Base-by-base conservation (phyloP, 2,113 vertebrate species). In the Rattus rattus region DNA sequence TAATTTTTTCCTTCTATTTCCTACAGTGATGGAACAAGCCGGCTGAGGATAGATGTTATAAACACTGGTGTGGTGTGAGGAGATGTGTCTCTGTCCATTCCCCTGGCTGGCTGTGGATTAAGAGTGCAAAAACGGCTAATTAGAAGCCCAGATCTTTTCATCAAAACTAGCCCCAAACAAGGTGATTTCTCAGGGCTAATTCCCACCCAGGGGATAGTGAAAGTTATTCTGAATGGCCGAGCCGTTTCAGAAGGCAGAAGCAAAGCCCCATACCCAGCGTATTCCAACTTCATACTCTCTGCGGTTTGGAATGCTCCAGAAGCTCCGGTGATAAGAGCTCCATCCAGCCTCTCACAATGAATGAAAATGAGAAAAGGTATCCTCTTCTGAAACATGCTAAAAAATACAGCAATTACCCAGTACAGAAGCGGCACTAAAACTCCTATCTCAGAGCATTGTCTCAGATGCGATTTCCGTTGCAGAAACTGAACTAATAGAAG, bases 401-500 rank as follows among this genome's bases (percentile, higher is more conserved):
- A 99, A 99, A 98, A 98, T 94, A 96, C 5, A 96, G 92, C 87
- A 93, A 97, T 98, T 98, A 97, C 96, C 88, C 69, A 43, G 98
- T 98, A 95, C 98, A 98, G 98, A 98, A 98, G 97, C 97, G 97
- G 80, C 93, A 97, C 96, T 97, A 97, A 98, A 98, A 97, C 95
- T 90, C 94, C 96, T 96, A 94, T 97, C 98, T 97, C 95, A 94
- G 86, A 70, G 96, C 97, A 95, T 98, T 97, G 96, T 95, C 97
- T 97, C 94, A 97, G 95, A 92, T 95, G 94, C 97, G 97, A 98
- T 98, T 98, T 95, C 97, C 95, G 94, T 95, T 97, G 97, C 90
- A 97, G 97, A 98, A 98, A 98, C 97, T 94, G 97, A 97, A 97
- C 96, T 98, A 98, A 98, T 98, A 98, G 98, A 98, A 98, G 97